Conservation (phyloP, 2,888 invertebrate species). For the Cephus pulcher region DNA sequence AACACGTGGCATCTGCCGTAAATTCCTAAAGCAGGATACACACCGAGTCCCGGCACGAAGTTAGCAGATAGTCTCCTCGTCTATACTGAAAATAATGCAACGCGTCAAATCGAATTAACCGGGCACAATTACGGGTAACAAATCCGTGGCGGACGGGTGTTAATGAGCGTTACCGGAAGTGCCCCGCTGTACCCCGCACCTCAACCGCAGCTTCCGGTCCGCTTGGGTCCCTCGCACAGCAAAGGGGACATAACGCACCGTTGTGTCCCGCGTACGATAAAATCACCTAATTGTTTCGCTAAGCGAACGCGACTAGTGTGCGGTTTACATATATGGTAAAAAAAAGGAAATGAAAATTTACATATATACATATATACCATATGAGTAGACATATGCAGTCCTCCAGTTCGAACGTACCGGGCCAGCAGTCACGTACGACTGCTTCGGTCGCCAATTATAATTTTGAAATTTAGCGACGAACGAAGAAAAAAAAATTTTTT, state of each 20-base stretch:
- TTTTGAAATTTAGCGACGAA: not conserved
- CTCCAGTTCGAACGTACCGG: not conserved
- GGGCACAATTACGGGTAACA: conserved; percentile 60
- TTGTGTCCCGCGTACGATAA: conserved; percentile 57
- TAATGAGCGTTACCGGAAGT: conserved; percentile 65
- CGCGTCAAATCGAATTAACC: conserved; percentile 61
- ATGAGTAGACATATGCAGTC: not conserved
- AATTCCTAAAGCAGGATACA: not conserved
- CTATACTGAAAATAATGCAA: conserved; percentile 25
- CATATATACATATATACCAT: conserved; percentile 8
- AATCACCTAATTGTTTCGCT: conserved; percentile 66
- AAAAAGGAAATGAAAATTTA: not conserved
- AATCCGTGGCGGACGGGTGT: conserved; percentile 62
- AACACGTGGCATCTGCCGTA: not conserved
- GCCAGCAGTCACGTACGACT: not conserved
- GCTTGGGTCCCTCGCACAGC: conserved; percentile 48
- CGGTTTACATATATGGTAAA: conserved; percentile 23
- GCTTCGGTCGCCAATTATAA: not conserved
- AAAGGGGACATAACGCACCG: conserved; percentile 56
- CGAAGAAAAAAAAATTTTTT: too few relatives aligned
- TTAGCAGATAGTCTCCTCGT: not conserved
- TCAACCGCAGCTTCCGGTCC: conserved; percentile 58
- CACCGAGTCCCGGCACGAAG: not conserved
- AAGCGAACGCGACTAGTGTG: conserved; percentile 63
- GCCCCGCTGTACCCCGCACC: conserved; percentile 32